Base-by-base conservation (phyloP, 2,797 vertebrate genomes). In the Paramormyrops hopkinsi region DNA sequence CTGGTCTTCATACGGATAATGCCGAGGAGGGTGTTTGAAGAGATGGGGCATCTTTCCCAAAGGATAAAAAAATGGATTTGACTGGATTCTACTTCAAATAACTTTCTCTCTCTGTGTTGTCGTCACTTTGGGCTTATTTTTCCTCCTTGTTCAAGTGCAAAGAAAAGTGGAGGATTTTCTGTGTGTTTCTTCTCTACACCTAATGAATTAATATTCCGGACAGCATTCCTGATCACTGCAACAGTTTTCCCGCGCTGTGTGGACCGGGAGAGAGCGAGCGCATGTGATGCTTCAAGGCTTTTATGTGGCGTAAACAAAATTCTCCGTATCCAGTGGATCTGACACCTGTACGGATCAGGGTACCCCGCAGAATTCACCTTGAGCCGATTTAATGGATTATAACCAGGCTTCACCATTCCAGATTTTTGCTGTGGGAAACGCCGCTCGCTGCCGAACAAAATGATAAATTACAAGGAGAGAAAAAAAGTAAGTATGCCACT, bases 191-290 rank as follows among this genome's bases (percentile, higher is more conserved):
- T 11, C 73, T 19, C 41, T 22, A 6, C 14, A 44, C 17, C 37
- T 19, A 33, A 5, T 41, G 53, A 46, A 62, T 69, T 73, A 54
- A 88, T 53, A 93, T 53, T 88, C 89, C 91, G 90, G 90, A 90
- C 90, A 83, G 89, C 90, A 84, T 92, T 90, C 88, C 91, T 91
- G 92, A 92, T 90, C 89, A 88, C 89, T 91, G 83, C 91, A 91
- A 94, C 25, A 7, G 19, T 17, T 73, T 85, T 37, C 14, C 54
- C 12, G 73, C 92, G 92, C 91, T 90, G 89, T 92, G 90, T 92
- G 89, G 93, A 89, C 91, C 86, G 89, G 93, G 93, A 91, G 93
- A 95, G 96, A 95, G 96, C 95, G 95, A 95, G 17, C 92, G 91
- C 91, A 9, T 11, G 89, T 89, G 92, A 91, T 88, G 90, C 94